phyloP scores from a whole-genome alignment of 1,140 invertebrate species.

The Drosophila truncata region DNA sequence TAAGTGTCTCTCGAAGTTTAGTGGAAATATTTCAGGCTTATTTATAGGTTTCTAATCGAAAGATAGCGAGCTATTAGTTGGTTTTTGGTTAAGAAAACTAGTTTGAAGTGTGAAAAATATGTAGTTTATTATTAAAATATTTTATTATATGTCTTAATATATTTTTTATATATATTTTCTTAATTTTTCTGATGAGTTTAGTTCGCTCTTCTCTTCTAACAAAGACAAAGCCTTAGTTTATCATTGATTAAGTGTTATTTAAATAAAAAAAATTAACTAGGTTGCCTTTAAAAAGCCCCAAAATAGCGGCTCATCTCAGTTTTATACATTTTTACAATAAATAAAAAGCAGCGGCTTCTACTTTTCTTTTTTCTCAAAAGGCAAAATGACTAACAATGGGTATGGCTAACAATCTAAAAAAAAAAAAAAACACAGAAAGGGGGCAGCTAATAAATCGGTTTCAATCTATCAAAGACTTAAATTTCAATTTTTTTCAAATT shows the following conservation, averaged over 20 bases:
- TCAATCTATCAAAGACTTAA: constrained; percentile 83
- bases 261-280: not conserved
- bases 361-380: constrained; percentile 1
- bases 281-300: not conserved
- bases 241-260: not conserved
- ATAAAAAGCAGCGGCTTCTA: constrained; percentile 2
- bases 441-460: constrained; percentile 76
- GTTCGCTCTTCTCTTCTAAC: not conserved
- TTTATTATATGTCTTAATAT: not conserved
- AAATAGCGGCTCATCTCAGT: constrained; percentile 1
- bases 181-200: not conserved
- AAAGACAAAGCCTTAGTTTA: not conserved
- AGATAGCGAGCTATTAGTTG: constrained; percentile 7
- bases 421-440: constrained; percentile 29
- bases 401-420: constrained; percentile 7
- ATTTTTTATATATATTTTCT: not conserved
- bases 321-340: constrained; percentile 18
- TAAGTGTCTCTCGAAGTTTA: constrained; percentile 45
- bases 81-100: not conserved
- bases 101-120: not conserved
- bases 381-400: constrained; percentile 54
- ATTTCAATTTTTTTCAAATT: constrained; percentile 84
- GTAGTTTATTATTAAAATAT: not conserved
- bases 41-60: constrained; percentile 53
- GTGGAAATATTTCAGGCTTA: constrained; percentile 33